Conservation (phyloP, 2,888 invertebrate genomes). For the Nephrotoma appendiculata region DNA sequence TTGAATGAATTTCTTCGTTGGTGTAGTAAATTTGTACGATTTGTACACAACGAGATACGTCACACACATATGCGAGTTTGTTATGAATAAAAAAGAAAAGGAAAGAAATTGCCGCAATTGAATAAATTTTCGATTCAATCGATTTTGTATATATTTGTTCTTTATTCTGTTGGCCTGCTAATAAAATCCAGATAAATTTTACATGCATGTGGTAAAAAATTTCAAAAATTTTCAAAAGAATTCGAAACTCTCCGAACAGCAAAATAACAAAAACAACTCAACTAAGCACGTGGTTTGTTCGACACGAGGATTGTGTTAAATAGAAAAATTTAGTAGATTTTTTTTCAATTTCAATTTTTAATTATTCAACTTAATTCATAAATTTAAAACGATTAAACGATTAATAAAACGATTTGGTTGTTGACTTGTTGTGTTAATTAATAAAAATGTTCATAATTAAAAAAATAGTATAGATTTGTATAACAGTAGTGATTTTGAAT, state of each 20-base stretch:
- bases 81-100: not conserved
- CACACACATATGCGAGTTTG: not conserved
- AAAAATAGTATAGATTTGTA: not conserved
- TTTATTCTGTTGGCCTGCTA: not conserved
- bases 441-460: no score
- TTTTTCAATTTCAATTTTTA: not conserved
- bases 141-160: not conserved
- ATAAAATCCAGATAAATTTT: conserved; percentile 5
- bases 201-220: not conserved
- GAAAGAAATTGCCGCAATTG: not conserved
- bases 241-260: not conserved
- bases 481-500: not conserved
- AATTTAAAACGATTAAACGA: no score
- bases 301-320: not conserved
- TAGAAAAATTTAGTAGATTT: not conserved
- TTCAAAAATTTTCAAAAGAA: conserved; percentile 1
- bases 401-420: no score
- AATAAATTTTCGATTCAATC: not conserved
- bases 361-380: not conserved
- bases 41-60: not conserved
- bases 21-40: not conserved
- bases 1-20: not conserved
- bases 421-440: no score
- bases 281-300: not conserved
- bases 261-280: not conserved